phyloP scores from a whole-genome alignment of 2,113 vertebrate species.

The Cyphotilapia sp. region DNA sequence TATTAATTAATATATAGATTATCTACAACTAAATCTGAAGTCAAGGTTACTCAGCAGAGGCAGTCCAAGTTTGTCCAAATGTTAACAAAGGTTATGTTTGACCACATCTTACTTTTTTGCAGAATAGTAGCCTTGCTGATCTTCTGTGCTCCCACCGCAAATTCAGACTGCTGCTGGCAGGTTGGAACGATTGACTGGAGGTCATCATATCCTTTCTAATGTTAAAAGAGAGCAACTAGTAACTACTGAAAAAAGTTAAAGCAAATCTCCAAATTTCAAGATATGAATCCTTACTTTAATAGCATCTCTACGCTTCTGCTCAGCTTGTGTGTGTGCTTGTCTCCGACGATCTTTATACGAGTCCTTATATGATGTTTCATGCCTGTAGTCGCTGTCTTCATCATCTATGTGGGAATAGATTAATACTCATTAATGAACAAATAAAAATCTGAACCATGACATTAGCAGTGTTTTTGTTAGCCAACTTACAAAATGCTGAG shows the following conservation, averaged over 20 bases:
- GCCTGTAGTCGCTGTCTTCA: slow-evolving; percentile 94
- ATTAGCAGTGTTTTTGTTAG: background rate
- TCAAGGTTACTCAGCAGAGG: background rate
- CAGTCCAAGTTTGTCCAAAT: background rate
- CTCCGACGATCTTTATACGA: slow-evolving; percentile 89
- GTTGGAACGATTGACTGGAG: slow-evolving; percentile 94
- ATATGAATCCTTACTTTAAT: slow-evolving; percentile 79
- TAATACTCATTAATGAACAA: background rate
- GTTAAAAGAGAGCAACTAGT: background rate
- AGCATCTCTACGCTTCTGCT: slow-evolving; percentile 90
- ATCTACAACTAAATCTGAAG: background rate
- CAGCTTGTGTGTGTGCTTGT: slow-evolving; percentile 89
- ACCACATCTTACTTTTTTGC: slow-evolving; percentile 85
- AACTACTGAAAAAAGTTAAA: background rate
- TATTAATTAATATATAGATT: background rate
- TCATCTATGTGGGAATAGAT: slow-evolving; percentile 75
- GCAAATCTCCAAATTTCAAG: background rate
- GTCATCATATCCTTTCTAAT: slow-evolving; percentile 96
- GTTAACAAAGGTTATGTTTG: background rate
- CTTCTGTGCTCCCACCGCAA: slow-evolving; percentile 85
- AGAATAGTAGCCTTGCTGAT: slow-evolving; percentile 95
- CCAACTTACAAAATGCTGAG: background rate
- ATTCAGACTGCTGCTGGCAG: slow-evolving; percentile 93
- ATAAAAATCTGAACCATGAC: background rate
- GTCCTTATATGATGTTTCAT: slow-evolving; percentile 83